These are phyloP conservation scores for Marisa cornuarietis DNA, from an alignment of 1,140 invertebrate genomes.

Conservation along the genomic window DNA sequence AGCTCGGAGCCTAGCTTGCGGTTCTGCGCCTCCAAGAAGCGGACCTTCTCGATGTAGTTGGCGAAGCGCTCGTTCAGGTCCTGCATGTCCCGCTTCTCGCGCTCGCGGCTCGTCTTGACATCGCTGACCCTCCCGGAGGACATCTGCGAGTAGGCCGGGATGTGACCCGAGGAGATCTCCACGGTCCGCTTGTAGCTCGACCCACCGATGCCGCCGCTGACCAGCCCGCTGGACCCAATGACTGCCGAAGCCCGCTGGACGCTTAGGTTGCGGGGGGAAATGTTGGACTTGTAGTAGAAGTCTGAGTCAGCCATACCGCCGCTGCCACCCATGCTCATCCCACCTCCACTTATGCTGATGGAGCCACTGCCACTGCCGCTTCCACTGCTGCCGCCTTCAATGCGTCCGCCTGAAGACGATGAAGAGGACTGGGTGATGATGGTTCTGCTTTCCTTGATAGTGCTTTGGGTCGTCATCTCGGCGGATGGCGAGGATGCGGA, in stretches of 20 bases:
- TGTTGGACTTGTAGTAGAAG: slow-evolving; percentile 50
- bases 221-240: slow-evolving; percentile 26
- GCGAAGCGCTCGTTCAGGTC: slow-evolving; percentile 69
- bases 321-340: background rate
- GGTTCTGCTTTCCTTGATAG: slow-evolving; percentile 55
- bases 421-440: slow-evolving; percentile 46
- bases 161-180: slow-evolving; percentile 39
- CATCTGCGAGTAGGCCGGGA: slow-evolving; percentile 2
- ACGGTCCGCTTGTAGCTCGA: slow-evolving; percentile 42
- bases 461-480: slow-evolving; percentile 47
- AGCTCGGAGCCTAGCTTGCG: slow-evolving; percentile 66
- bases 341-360: too few species aligned
- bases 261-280: slow-evolving; percentile 38
- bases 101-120: slow-evolving; percentile 63
- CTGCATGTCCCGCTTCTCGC: slow-evolving; percentile 68
- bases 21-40: slow-evolving; percentile 70
- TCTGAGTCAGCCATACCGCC: slow-evolving; percentile 24
- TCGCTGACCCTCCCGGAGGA: slow-evolving; percentile 42
- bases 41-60: slow-evolving; percentile 68
- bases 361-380: background rate
- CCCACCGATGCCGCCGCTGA: slow-evolving; percentile 13
- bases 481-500: background rate
- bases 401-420: background rate
- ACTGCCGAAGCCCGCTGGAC: slow-evolving; percentile 34
- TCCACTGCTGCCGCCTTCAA: background rate